Percentiles rank a stretch among this genome's conserved stretches.
phyloP scores from a whole-genome alignment of 2,113 vertebrate genomes.

The Callorhinus ursinus region DNA sequence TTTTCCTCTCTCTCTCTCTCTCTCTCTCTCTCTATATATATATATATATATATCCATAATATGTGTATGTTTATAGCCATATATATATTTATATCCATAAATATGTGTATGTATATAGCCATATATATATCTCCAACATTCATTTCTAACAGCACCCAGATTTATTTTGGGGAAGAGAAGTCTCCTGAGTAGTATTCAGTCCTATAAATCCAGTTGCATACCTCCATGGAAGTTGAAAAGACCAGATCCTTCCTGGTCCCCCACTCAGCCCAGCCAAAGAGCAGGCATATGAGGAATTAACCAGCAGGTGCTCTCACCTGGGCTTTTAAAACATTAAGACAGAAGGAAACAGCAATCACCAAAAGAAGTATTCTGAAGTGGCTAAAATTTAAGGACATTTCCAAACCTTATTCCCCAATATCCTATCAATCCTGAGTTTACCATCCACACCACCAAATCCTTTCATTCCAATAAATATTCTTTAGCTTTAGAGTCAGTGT shows the following conservation, averaged over 20 bases:
- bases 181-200: background rate
- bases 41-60: background rate
- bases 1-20: background rate
- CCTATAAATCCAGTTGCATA: background rate
- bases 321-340: background rate
- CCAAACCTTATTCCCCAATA: background rate
- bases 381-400: background rate
- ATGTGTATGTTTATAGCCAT: too few species aligned
- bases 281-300: background rate
- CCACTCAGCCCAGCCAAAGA: background rate
- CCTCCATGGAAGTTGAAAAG: background rate
- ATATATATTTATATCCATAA: too few species aligned
- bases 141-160: background rate
- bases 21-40: background rate
- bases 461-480: background rate
- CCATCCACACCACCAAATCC: background rate
- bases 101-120: background rate
- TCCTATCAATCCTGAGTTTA: background rate
- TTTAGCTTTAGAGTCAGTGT: background rate
- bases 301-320: background rate
- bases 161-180: background rate
- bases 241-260: background rate
- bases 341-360: background rate
- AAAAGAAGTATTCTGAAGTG: background rate
- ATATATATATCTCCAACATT: background rate